Evolutionary conservation across 2,113 vertebrate species (phyloP), one percentile per base, ranked within the genome.

Genomic region (Myrmophylax atrothorax): DNA sequence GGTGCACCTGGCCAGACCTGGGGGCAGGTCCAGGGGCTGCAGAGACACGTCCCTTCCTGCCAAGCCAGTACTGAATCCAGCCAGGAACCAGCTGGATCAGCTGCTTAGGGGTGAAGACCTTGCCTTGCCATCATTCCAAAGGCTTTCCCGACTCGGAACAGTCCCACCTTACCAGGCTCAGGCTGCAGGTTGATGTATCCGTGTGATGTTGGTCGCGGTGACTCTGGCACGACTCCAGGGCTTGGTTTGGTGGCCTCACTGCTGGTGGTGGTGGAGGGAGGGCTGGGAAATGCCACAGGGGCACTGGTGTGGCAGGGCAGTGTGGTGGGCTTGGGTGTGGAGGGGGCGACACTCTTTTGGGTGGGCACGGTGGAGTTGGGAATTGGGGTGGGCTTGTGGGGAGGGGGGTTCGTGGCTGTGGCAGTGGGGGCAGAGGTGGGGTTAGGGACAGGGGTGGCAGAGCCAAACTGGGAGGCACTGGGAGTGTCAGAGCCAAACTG

Each of bases 71-170:
- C 23, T 18, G 67, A 23, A 35, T 7, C 31, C 46, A n/a, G 4
- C 46, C 44, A 16, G 59, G 25, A 59, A 14, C 1, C 1, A n/a
- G 42, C 28, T 9, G 40, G 29, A 29, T 42, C 38, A 63, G 4
- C 64, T 44, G 15, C 29, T 70, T 14, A 10, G 42, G 7, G 1
- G 14, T 33, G 56, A 26, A 28, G 40, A 10, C 23, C 46, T 23
- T 9, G 28, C 82, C 56, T 50, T 1, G 0, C 23, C 24, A 2
- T 12, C 7, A 0, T 17, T 59, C 60, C 64, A 33, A 4, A 81
- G 35, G 33, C 11, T 35, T 50, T 37, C 67, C 73, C 0, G 0
- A 2, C 42, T 14, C 13, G 0, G 3, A 10, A 3, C 29, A 0
- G 3, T 52, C 33, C 23, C 53, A 1, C 7, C 93, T 93, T 58